Base-by-base conservation (phyloP, 2,888 invertebrate species). In the Sminthurinus aureus region DNA sequence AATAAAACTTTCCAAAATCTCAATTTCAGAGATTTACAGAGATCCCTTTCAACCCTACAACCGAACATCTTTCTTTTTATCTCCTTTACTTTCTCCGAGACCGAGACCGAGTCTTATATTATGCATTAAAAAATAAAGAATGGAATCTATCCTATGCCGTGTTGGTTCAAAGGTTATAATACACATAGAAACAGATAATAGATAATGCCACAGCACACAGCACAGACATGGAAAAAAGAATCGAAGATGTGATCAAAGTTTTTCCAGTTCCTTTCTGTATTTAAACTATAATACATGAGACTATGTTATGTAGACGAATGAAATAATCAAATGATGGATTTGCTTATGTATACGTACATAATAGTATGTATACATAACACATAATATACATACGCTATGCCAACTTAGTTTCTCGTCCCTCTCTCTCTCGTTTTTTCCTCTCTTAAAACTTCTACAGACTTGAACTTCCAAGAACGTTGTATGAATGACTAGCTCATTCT, bases 281-380 rank as follows among this genome's bases (percentile, higher is more conserved):
- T 18, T 58, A 58, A 58, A 15, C 58, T 9, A 13, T 2, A 58
- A 38, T 38, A 4, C 38, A 38, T 38, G 1, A 6, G 6, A 6
- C 38, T 38, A 38, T 38, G n/a, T n/a, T n/a, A n/a, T n/a, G n/a
- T n/a, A 38, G 38, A 38, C 38, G 58, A 58, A 58, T 58, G 58
- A 58, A 58, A 58, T 58, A 58, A 58, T 58, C 58, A 58, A 58
- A 58, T 58, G 58, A 58, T 58, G 58, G 58, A 58, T 58, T 58
- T 9, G 1, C 58, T 58, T 58, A 18, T 58, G 38, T 38, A 38
- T 6, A 38, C 6, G 38, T 38, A 38, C 3, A 38, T 38, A 38
- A 38, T 38, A 38, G 38, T 38, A 38, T 38, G 38, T 38, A 6
- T 38, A 38, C 38, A 38, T 4, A 4, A 6, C 38, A 6, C 6